Evolutionary conservation across 2,888 invertebrate species (phyloP).

Genomic region (Drosophila villosipedis): DNA sequence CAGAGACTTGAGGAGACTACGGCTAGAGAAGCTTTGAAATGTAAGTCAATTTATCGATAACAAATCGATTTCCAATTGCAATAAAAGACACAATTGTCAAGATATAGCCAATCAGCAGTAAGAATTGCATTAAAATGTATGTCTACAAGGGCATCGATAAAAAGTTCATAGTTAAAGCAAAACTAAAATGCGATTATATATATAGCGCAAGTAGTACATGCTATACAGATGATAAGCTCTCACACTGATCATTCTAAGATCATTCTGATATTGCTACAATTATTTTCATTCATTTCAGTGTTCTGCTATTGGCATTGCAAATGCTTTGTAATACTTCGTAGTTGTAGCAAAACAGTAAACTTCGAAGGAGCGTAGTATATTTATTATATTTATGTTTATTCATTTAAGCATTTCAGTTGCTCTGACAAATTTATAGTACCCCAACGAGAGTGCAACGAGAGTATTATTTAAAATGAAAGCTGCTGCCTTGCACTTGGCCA

Average conservation of each 20-base stretch:
- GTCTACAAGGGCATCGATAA: too few species aligned
- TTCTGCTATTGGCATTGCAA: background rate
- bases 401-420: background rate
- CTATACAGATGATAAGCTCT: background rate
- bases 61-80: too few species aligned
- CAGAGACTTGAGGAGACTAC: too few species aligned
- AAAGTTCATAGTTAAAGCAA: too few species aligned
- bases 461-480: conserved; percentile 27
- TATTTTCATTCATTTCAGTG: background rate
- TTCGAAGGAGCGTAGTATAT: background rate
- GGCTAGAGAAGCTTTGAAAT: too few species aligned
- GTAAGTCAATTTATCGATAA: too few species aligned
- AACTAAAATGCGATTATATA: too few species aligned
- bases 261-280: background rate
- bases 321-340: background rate
- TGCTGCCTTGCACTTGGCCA: conserved; percentile 54
- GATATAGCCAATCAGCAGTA: too few species aligned
- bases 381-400: background rate
- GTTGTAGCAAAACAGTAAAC: background rate
- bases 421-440: background rate
- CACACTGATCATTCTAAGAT: background rate
- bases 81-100: too few species aligned
- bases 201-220: too few species aligned
- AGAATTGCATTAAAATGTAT: too few species aligned
- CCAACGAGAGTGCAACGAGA: background rate